phyloP scores from a whole-genome alignment of 2,888 invertebrate species.

The Melanostoma mellinum region DNA sequence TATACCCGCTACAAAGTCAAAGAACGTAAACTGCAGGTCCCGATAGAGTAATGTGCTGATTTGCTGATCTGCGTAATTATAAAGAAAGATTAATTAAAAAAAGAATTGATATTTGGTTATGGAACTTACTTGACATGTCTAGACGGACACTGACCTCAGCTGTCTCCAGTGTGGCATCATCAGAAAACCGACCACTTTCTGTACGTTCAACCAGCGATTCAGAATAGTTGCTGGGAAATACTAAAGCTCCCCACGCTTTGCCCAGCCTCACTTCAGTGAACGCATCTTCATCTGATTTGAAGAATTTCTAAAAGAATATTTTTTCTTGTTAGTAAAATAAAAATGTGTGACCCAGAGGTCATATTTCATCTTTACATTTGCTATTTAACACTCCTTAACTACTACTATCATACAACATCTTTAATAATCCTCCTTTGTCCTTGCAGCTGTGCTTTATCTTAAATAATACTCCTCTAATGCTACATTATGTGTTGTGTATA shows the following conservation, averaged over 20 bases:
- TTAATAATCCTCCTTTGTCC: too few species aligned
- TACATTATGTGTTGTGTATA: too few species aligned
- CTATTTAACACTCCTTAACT: too few species aligned
- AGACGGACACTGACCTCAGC: slow-evolving; percentile 88
- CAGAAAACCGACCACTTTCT: slow-evolving; percentile 84
- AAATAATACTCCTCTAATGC: too few species aligned
- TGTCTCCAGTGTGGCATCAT: slow-evolving; percentile 84
- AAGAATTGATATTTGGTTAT: neutral
- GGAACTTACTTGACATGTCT: slow-evolving; percentile 91
- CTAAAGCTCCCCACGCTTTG: slow-evolving; percentile 89
- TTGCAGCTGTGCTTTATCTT: too few species aligned
- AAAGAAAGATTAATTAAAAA: slow-evolving; percentile 5
- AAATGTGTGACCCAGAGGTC: neutral
- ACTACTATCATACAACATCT: too few species aligned
- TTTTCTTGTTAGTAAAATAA: neutral
- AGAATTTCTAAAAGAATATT: slow-evolving; percentile 82
- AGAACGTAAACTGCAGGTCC: slow-evolving; percentile 88
- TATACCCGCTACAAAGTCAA: slow-evolving; percentile 87
- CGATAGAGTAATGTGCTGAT: slow-evolving; percentile 90
- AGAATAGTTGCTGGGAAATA: slow-evolving; percentile 90
- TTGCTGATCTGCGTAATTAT: slow-evolving; percentile 89
- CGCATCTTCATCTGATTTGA: slow-evolving; percentile 85
- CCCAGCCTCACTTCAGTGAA: slow-evolving; percentile 87
- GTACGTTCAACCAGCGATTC: slow-evolving; percentile 85
- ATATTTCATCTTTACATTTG: too few species aligned